These are phyloP conservation scores for Etia nguti DNA, from an alignment of 2,113 vertebrate species.

Conservation along the genomic window DNA sequence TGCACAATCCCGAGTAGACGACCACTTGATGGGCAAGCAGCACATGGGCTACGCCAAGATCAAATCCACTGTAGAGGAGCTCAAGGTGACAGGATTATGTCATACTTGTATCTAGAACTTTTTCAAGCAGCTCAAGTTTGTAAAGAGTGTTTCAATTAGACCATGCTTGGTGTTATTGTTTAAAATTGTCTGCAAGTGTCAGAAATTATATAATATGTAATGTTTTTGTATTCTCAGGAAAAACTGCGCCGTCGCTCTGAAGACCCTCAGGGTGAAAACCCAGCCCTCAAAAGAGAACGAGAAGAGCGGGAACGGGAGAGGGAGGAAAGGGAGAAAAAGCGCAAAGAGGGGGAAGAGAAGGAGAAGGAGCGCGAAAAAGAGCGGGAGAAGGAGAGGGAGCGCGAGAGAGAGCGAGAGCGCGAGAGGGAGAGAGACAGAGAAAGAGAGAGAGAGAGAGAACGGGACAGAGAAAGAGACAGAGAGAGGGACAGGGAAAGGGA, in stretches of 20 bases:
- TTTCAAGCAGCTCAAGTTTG: no score
- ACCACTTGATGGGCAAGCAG: constrained; percentile 99
- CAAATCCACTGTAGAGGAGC: constrained; percentile 96
- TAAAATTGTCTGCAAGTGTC: not conserved
- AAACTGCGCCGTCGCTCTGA: constrained; percentile 76
- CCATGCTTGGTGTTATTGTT: not conserved
- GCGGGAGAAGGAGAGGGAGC: constrained; percentile 76
- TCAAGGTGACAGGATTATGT: constrained; percentile 80
- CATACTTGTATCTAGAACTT: not conserved
- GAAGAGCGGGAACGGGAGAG: constrained; percentile 69
- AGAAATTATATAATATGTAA: not conserved
- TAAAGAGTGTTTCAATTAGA: not conserved
- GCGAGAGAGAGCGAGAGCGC: constrained; percentile 72
- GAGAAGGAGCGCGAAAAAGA: constrained; percentile 79
- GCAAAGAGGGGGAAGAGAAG: constrained; percentile 71
- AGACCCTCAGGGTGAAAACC: constrained; percentile 67
- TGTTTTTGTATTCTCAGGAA: constrained; percentile 49
- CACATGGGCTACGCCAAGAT: constrained; percentile 99
- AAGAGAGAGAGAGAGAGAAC: constrained; percentile 78
- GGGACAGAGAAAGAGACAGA: constrained; percentile 77
- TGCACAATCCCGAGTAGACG: constrained; percentile 95
- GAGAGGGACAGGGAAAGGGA: constrained; percentile 81
- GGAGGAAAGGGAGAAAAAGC: constrained; percentile 79
- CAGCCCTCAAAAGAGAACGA: constrained; percentile 60
- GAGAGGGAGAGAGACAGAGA: constrained; percentile 75